Conservation (phyloP, 2,113 vertebrate species). For the Bufo bufo region DNA sequence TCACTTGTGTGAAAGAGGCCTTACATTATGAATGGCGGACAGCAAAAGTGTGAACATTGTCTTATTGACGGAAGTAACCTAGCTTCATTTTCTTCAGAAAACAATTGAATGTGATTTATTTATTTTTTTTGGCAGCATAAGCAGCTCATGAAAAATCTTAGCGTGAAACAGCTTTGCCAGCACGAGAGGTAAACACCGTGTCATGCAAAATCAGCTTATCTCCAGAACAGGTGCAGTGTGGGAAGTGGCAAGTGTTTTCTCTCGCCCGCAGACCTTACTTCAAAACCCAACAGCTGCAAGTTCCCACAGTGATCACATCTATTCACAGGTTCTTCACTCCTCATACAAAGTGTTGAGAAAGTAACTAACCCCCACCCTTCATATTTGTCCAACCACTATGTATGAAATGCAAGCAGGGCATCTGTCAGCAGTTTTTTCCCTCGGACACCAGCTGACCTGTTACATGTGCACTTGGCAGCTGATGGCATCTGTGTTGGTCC, state of each 20-base stretch:
- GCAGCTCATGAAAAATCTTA: not conserved
- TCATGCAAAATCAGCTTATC: not conserved
- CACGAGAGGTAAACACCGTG: not conserved
- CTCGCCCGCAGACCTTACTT: not conserved
- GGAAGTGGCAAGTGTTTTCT: not conserved
- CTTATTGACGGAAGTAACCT: not conserved
- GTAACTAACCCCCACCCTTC: no score
- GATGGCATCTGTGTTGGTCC: no score
- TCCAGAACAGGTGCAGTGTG: conserved; percentile 17
- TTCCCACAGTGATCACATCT: not conserved
- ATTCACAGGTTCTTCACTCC: not conserved
- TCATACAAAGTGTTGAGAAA: no score
- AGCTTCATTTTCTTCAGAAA: not conserved
- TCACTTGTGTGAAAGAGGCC: no score
- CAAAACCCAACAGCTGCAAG: not conserved
- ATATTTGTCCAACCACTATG: no score
- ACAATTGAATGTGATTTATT: not conserved
- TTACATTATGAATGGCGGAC: not conserved
- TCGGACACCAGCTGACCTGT: no score
- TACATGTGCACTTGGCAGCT: no score
- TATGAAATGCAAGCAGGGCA: no score
- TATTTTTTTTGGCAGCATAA: not conserved
- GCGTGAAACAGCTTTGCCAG: not conserved
- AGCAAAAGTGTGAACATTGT: not conserved
- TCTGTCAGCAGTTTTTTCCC: no score